Base-by-base conservation (phyloP, 1,140 invertebrate species). In the Lysiphlebus fabarum region DNA sequence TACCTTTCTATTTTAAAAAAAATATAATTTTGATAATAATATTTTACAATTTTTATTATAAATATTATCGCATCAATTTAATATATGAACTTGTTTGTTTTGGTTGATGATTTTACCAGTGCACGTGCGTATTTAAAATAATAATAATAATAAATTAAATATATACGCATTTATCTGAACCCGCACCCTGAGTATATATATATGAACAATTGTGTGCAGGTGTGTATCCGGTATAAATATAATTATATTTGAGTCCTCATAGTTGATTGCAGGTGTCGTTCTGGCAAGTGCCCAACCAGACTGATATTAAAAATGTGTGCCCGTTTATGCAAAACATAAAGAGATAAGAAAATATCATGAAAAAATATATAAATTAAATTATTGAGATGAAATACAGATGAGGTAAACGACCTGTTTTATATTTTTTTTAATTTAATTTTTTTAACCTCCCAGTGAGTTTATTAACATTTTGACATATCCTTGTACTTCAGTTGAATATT, bases 101-200 rank as follows among this genome's bases (percentile, higher is more conserved):
- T 26, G 17, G 17, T 1, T 26, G 17, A 26, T 26, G 17, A 26
- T 26, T 26, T 26, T 26, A 26, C 17, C 17, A 26, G 17, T 26
- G 17, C 49, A 51, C 49, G 49, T 51, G 49, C 49, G 17, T 4
- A 26, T 26, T 26, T 26, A 26, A 26, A 26, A 26, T 0, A 26
- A 26, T 2, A 26, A 26, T 2, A 26, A 26, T n/a, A 26, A 26
- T 17, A 17, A 17, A 1, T 1, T 17, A 17, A 17, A 17, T 17
- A 17, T 1, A 17, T 17, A 17, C 3, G 3, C 3, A 17, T 17
- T 42, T 42, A 41, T 49, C 47, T 38, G 41, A 57, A n/a, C 56
- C 56, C 56, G 56, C 56, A 57, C 56, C 36, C 56, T 49, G 37
- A 14, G 36, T 26, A 49, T 49, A n/a, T n/a, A n/a, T n/a, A n/a